Conservation (phyloP, 2,888 invertebrate species). For the Folsomia manolachei region DNA sequence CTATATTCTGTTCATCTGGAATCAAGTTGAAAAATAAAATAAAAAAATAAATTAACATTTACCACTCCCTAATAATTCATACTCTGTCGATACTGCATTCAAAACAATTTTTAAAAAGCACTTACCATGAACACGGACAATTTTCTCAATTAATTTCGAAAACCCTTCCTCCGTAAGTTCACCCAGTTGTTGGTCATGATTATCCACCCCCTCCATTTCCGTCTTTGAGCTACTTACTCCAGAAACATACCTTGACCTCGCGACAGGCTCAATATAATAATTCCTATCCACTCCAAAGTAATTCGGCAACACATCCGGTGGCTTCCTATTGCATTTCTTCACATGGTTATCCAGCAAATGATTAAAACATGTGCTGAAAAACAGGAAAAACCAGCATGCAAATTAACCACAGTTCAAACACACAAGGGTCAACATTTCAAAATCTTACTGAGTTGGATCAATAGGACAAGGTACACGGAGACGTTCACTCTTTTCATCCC, state of each 20-base stretch:
- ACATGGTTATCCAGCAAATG: conserved; percentile 54
- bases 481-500: background rate
- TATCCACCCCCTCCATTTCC: conserved; percentile 20
- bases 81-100: too few species aligned
- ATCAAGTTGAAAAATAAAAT: background rate
- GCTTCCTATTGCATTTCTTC: conserved; percentile 55
- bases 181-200: conserved; percentile 24
- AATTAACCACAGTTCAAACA: background rate
- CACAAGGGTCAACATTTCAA: background rate
- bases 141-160: background rate
- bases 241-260: background rate
- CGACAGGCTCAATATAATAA: too few species aligned
- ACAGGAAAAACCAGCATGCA: conserved; percentile 1
- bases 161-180: too few species aligned
- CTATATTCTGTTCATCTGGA: background rate
- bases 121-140: background rate
- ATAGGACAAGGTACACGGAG: conserved; percentile 31
- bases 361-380: conserved; percentile 54
- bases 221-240: background rate
- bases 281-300: too few species aligned
- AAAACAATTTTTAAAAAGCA: background rate
- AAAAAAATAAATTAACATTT: background rate
- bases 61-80: too few species aligned
- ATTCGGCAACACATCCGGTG: conserved; percentile 43
- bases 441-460: conserved; percentile 37